These are phyloP conservation scores for Macrosteles quadrilineatus DNA, from an alignment of 1,140 invertebrate genomes.

Conservation along the genomic window DNA sequence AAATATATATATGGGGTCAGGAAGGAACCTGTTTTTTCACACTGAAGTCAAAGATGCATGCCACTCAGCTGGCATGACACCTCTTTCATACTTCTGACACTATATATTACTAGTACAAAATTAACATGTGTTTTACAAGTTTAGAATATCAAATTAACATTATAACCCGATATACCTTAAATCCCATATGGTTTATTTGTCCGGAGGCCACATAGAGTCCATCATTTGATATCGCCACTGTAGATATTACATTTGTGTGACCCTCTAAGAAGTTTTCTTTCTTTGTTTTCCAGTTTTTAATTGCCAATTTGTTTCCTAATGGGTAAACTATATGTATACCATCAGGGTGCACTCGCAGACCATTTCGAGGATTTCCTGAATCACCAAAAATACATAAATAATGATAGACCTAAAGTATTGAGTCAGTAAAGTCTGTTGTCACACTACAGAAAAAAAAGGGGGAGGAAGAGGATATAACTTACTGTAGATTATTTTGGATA, in stretches of 20 bases:
- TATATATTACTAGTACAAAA: no score
- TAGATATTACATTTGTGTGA: constrained; percentile 81
- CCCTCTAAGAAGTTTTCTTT: constrained; percentile 77
- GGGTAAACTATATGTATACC: constrained; percentile 76
- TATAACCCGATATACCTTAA: no score
- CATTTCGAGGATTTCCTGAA: constrained; percentile 66
- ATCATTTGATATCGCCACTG: constrained; percentile 73
- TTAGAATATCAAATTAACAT: no score
- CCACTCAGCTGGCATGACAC: no score
- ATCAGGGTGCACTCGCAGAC: constrained; percentile 76
- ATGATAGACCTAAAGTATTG: constrained; percentile 23
- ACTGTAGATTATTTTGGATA: no score
- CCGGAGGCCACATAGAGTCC: constrained; percentile 85
- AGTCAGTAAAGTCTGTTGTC: background rate
- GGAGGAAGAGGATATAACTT: background rate
- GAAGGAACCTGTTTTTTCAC: no score
- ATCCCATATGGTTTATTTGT: constrained; percentile 87
- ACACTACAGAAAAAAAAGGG: background rate
- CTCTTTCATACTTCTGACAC: no score
- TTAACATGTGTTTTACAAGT: no score
- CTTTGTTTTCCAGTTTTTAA: constrained; percentile 71
- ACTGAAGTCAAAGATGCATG: no score
- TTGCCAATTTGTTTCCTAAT: constrained; percentile 80
- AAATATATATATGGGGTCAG: no score
- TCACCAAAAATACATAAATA: constrained; percentile 33